Conservation (phyloP, 2,888 invertebrate species). For the Andrena minutula region DNA sequence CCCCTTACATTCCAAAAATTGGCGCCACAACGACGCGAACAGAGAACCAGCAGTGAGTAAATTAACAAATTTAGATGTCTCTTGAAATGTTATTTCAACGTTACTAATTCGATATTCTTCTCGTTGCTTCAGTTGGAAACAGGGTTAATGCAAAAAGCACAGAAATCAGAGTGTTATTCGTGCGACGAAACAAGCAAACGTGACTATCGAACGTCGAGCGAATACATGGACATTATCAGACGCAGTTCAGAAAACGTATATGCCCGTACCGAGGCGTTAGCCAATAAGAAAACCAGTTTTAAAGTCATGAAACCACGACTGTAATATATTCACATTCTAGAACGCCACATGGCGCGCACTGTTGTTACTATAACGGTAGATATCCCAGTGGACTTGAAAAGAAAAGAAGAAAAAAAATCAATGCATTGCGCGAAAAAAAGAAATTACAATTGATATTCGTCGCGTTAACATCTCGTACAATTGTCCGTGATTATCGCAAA, state of each 20-base stretch:
- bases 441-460: slow-evolving; percentile 25
- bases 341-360: slow-evolving; percentile 33
- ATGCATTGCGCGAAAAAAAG: slow-evolving; percentile 25
- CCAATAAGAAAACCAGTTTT: slow-evolving; percentile 83
- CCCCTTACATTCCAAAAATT: slow-evolving; percentile 43
- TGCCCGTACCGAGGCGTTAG: slow-evolving; percentile 83
- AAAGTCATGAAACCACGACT: slow-evolving; percentile 84
- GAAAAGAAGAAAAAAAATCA: slow-evolving; percentile 6
- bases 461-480: slow-evolving; percentile 8
- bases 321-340: slow-evolving; percentile 73
- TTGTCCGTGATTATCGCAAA: neutral
- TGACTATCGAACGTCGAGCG: slow-evolving; percentile 80
- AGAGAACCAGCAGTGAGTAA: slow-evolving; percentile 52
- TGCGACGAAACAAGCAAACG: slow-evolving; percentile 53
- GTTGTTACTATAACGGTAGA: slow-evolving; percentile 40
- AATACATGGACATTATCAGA: slow-evolving; percentile 83
- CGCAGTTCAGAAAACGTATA: slow-evolving; percentile 83
- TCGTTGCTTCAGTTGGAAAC: slow-evolving; percentile 56
- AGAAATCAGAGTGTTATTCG: slow-evolving; percentile 50
- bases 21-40: slow-evolving; percentile 37
- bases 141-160: slow-evolving; percentile 44
- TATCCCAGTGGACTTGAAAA: slow-evolving; percentile 10
- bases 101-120: slow-evolving; percentile 10
- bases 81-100: neutral
- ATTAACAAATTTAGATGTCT: slow-evolving; percentile 1